phyloP scores from a whole-genome alignment of 2,888 invertebrate genomes.

The Leucania comma region DNA sequence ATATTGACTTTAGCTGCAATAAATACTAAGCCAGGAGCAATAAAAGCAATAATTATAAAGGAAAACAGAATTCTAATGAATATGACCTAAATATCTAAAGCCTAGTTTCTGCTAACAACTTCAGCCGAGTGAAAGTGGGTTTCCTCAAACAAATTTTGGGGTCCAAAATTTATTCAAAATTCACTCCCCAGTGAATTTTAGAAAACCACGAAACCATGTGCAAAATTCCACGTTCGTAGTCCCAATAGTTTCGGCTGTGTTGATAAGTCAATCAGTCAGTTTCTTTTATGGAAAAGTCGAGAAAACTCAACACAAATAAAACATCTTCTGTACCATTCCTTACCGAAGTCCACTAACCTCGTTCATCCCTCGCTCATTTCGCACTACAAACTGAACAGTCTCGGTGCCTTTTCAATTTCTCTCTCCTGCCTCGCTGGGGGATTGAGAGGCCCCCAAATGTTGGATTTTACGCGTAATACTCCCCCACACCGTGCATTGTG shows the following conservation, averaged over 20 bases:
- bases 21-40: background rate
- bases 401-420: conserved; percentile 84
- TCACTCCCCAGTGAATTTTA: too few relatives aligned
- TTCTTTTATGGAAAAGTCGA: conserved; percentile 2
- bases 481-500: conserved; percentile 71
- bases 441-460: conserved; percentile 76
- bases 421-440: conserved; percentile 72
- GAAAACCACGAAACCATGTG: too few relatives aligned
- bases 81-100: background rate
- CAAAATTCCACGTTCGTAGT: too few relatives aligned
- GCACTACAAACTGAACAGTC: conserved; percentile 64
- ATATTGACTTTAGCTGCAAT: too few relatives aligned
- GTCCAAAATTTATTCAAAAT: too few relatives aligned
- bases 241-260: too few relatives aligned
- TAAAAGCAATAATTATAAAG: background rate
- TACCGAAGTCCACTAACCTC: conserved; percentile 16
- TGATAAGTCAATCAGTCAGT: too few relatives aligned
- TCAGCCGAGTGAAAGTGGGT: too few relatives aligned
- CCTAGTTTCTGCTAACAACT: too few relatives aligned
- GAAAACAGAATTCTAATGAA: background rate
- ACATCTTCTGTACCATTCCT: background rate
- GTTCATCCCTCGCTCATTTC: conserved; percentile 48
- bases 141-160: too few relatives aligned
- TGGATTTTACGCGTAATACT: conserved; percentile 78
- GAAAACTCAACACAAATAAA: conserved; percentile 2